phyloP scores from a whole-genome alignment of 1,140 invertebrate species.

The Heterodera schachtii region DNA sequence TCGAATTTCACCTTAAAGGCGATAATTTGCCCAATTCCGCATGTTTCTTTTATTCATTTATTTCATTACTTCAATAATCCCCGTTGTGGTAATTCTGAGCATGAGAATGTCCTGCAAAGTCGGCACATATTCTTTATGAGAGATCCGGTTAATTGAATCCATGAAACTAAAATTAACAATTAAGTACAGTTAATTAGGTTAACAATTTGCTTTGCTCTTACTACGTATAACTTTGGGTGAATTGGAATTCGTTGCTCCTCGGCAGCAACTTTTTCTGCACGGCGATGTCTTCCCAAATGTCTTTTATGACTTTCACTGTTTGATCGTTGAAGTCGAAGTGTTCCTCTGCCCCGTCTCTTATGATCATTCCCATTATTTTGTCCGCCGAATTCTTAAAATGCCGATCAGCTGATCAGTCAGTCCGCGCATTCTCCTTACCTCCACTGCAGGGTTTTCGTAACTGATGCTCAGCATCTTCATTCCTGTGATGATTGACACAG shows the following conservation, averaged over 20 bases:
- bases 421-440: not conserved
- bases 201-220: conserved; percentile 75
- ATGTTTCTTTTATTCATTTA: conserved; percentile 15
- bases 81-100: conserved; percentile 88
- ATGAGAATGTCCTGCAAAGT: conserved; percentile 93
- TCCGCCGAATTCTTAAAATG: not conserved
- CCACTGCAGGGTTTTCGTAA: not conserved
- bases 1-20: conserved; percentile 23
- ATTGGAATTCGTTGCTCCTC: conserved; percentile 21
- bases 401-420: not conserved
- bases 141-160: conserved; percentile 90
- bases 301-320: not conserved
- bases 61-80: conserved; percentile 72
- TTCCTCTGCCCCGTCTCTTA: not conserved
- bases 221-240: conserved; percentile 20
- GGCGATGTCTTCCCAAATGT: conserved; percentile 12
- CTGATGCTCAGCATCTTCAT: conserved; percentile 24
- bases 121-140: conserved; percentile 85
- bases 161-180: conserved; percentile 32
- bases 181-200: conserved; percentile 46
- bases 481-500: conserved; percentile 37
- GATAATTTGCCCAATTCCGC: not conserved
- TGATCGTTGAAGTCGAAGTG: not conserved
- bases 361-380: conserved; percentile 16
- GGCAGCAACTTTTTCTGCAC: conserved; percentile 21